Evolutionary conservation across 2,113 vertebrate genomes (phyloP).

Genomic region (Pipa parva): DNA sequence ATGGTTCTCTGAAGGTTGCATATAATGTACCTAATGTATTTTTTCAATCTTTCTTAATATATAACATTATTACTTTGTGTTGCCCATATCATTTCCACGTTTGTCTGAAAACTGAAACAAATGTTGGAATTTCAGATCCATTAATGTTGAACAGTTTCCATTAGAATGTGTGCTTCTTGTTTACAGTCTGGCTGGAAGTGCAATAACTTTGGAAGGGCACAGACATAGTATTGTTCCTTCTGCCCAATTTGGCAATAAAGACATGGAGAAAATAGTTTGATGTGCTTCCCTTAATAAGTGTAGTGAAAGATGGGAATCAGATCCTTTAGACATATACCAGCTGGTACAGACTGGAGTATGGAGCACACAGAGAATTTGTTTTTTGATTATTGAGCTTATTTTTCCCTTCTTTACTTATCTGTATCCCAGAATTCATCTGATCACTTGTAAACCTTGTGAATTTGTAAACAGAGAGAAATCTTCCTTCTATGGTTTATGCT

Average conservation of each 20-base stretch:
- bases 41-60: too few relatives aligned
- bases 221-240: background rate
- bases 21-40: too few relatives aligned
- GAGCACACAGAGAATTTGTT: background rate
- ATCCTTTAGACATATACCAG: background rate
- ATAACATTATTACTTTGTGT: too few relatives aligned
- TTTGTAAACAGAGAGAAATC: slow-evolving; percentile 50
- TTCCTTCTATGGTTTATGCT: slow-evolving; percentile 85
- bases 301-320: slow-evolving; percentile 7
- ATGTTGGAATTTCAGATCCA: too few relatives aligned
- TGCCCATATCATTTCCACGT: too few relatives aligned
- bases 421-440: background rate
- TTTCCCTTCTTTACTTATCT: background rate
- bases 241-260: background rate
- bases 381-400: background rate
- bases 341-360: background rate
- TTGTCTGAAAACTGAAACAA: too few relatives aligned
- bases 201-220: background rate
- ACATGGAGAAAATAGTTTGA: background rate
- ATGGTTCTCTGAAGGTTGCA: too few relatives aligned
- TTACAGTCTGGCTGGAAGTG: background rate
- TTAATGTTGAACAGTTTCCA: background rate
- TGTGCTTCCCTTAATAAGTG: background rate
- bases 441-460: slow-evolving; percentile 28
- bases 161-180: background rate